phyloP scores from a whole-genome alignment of 2,888 invertebrate genomes.

The Dolichomitus sp. region DNA sequence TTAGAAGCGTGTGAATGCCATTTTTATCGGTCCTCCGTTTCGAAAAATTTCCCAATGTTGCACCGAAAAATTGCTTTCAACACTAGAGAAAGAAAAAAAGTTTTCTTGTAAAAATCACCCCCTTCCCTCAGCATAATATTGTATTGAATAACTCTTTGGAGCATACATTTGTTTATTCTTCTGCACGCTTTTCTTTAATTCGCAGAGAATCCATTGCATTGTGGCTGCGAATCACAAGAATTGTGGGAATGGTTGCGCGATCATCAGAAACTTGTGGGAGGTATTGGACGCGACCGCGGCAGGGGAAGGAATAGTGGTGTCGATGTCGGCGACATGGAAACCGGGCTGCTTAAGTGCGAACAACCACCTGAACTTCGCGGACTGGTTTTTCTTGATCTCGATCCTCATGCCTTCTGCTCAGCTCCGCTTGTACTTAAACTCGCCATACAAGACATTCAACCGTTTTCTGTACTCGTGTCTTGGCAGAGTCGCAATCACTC shows the following conservation, averaged over 20 bases:
- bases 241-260: constrained; percentile 97
- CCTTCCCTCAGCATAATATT: too few relatives aligned
- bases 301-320: constrained; percentile 81
- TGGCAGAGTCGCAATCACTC: constrained; percentile 97
- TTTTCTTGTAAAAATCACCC: too few relatives aligned
- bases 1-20: too few relatives aligned
- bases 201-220: constrained; percentile 95
- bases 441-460: constrained; percentile 96
- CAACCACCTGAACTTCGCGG: constrained; percentile 94
- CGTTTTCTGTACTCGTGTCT: constrained; percentile 94
- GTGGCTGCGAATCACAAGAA: constrained; percentile 96
- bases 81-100: too few relatives aligned
- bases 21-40: too few relatives aligned
- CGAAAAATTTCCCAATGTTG: too few relatives aligned
- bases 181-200: constrained; percentile 53
- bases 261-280: constrained; percentile 92
- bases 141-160: neutral
- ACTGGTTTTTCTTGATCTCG: constrained; percentile 91
- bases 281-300: constrained; percentile 85
- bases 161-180: too few relatives aligned
- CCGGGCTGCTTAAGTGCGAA: constrained; percentile 90
- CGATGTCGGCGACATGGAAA: constrained; percentile 75
- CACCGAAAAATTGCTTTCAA: too few relatives aligned
- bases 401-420: constrained; percentile 94
- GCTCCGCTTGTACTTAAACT: constrained; percentile 94